phyloP scores from a whole-genome alignment of 2,797 vertebrate genomes.

The Cirrhinus mrigala region DNA sequence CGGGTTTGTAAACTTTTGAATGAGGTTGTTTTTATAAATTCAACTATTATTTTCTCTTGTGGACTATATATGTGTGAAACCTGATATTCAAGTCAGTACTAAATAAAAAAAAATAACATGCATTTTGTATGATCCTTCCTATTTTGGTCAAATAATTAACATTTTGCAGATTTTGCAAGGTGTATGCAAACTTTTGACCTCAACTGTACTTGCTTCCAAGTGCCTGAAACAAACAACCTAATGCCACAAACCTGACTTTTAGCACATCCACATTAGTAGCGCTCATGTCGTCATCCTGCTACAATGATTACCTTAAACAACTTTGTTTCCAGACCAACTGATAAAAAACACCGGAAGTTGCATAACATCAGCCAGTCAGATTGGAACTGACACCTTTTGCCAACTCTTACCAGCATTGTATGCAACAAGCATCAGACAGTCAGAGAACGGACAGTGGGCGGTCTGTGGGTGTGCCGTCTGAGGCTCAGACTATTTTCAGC shows the following conservation, averaged over 20 bases:
- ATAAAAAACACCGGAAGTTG: not conserved
- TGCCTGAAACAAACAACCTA: not conserved
- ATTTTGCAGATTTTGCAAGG: no score
- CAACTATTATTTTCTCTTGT: no score
- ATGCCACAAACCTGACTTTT: not conserved
- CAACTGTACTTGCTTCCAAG: not conserved
- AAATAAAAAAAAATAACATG: no score
- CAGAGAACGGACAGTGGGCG: conserved; percentile 12
- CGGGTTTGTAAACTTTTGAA: no score
- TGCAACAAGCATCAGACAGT: not conserved
- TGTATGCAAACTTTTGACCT: no score
- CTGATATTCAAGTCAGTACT: no score
- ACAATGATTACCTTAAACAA: not conserved
- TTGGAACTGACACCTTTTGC: not conserved
- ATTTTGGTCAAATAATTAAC: no score
- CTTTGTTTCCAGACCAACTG: not conserved
- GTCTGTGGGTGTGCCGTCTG: conserved; percentile 6
- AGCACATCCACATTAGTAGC: not conserved
- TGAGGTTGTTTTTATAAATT: no score
- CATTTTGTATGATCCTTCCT: no score
- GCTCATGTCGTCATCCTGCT: not conserved
- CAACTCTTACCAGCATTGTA: not conserved
- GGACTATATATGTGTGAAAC: no score
- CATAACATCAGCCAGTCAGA: not conserved
- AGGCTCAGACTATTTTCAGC: conserved; percentile 7